Evolutionary conservation across 2,888 invertebrate species (phyloP), one percentile per base, ranked within the genome.

Genomic region (Ormyrus thymus): DNA sequence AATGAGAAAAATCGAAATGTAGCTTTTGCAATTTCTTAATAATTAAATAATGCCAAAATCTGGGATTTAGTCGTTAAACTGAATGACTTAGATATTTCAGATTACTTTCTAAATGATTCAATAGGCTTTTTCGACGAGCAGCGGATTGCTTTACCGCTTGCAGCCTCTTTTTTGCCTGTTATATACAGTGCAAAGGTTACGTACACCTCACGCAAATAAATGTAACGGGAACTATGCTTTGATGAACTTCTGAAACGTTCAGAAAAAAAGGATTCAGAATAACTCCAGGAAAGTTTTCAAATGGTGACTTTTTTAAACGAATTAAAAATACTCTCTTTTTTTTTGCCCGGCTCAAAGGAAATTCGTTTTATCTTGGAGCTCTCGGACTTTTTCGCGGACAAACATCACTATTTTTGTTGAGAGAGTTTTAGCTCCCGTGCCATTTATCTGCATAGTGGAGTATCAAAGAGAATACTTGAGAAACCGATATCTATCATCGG

Each of bases 371-470:
- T 0, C 15, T 15, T 43, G 9, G 13, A 62, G 6, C 45, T 11
- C 29, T 11, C 45, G 15, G 8, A 51, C 51, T 64, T 48, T 64
- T 64, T 29, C 29, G 13, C 7, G 8, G 6, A 11, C 13, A 62
- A 48, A n/a, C n/a, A n/a, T 48, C 13, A 48, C 15, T 64, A 64
- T 64, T 64, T 64, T 64, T 64, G 45, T 64, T 48, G 13, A 0
- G 13, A 13, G 15, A 46, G 9, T 46, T 29, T 65, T 51, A 29
- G 10, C 51, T 65, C 11, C 29, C 29, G 29, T 29, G 29, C 29
- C 29, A 29, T 29, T 29, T 29, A 29, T 29, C 3, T 53, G 11
- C 43, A 66, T 9, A 4, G 1, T 45, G 10, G 55, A n/a, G 13
- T 55, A 46, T n/a, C 56, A 56, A 69, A 56, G 13, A 9, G 6